These are phyloP conservation scores for Limnephilus auricula DNA, from an alignment of 2,888 invertebrate genomes.

Conservation along the genomic window DNA sequence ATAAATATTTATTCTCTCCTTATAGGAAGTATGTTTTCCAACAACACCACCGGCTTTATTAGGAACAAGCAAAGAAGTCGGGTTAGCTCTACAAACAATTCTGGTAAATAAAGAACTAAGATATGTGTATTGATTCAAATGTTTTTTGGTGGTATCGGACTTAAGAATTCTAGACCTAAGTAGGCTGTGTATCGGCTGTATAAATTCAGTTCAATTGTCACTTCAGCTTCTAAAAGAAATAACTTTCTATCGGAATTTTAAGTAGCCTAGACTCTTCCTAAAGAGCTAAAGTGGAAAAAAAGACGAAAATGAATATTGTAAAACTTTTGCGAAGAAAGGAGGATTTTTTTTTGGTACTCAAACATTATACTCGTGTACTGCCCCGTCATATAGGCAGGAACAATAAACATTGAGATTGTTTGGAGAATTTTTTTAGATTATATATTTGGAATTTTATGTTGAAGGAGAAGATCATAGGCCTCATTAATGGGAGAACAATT, in stretches of 20 bases:
- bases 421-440: too few relatives aligned
- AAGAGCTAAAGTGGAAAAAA: not conserved
- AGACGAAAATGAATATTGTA: not conserved
- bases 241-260: not conserved
- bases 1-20: constrained; percentile 31
- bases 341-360: not conserved
- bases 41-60: constrained; percentile 17
- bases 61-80: constrained; percentile 21
- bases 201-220: not conserved
- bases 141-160: constrained; percentile 13
- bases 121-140: constrained; percentile 20
- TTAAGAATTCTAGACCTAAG: not conserved
- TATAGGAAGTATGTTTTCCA: constrained; percentile 36
- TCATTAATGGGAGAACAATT: not conserved
- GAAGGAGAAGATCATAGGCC: not conserved
- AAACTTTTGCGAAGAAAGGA: not conserved
- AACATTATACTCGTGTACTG: too few relatives aligned
- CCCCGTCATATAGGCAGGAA: not conserved
- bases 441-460: not conserved
- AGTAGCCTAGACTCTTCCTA: not conserved
- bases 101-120: constrained; percentile 28
- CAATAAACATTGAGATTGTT: not conserved
- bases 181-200: not conserved
- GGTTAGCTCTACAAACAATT: constrained; percentile 4
- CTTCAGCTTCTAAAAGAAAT: not conserved